Conservation (phyloP, 2,888 invertebrate genomes). For the Clivina fossor region DNA sequence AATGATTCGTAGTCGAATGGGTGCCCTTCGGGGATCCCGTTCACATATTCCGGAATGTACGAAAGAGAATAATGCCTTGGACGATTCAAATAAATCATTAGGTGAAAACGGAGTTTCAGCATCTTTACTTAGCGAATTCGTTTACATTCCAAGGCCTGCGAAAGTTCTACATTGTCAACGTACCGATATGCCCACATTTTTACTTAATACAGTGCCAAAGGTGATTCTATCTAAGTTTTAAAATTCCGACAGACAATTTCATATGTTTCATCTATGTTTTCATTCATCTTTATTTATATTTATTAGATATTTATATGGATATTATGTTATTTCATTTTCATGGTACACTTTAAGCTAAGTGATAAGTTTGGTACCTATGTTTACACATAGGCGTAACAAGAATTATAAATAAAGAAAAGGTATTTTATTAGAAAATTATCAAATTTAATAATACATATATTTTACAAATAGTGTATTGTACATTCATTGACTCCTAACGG, state of each 20-base stretch:
- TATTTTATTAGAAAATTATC: no score
- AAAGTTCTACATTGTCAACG: constrained; percentile 51
- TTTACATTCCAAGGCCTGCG: constrained; percentile 50
- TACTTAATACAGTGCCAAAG: constrained; percentile 70
- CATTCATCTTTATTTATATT: neutral
- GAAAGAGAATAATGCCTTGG: constrained; percentile 56
- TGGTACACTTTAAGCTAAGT: no score
- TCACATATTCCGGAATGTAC: constrained; percentile 38
- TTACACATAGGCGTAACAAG: no score
- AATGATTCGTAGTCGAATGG: constrained; percentile 66
- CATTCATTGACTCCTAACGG: no score
- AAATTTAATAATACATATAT: no score
- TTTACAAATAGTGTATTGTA: no score
- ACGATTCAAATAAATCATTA: constrained; percentile 51
- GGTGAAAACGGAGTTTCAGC: constrained; percentile 44
- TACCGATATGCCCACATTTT: constrained; percentile 67
- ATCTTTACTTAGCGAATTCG: constrained; percentile 37
- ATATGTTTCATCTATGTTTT: neutral
- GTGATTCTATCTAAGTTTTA: constrained; percentile 50
- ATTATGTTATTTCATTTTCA: no score
- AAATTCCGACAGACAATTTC: neutral
- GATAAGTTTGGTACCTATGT: no score
- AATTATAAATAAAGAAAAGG: no score
- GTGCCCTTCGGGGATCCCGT: constrained; percentile 4
- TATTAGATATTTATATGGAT: no score